Evolutionary conservation across 2,888 invertebrate genomes (phyloP), one percentile per base, ranked within the genome.

Genomic region (Callyntrura guangdongensis): DNA sequence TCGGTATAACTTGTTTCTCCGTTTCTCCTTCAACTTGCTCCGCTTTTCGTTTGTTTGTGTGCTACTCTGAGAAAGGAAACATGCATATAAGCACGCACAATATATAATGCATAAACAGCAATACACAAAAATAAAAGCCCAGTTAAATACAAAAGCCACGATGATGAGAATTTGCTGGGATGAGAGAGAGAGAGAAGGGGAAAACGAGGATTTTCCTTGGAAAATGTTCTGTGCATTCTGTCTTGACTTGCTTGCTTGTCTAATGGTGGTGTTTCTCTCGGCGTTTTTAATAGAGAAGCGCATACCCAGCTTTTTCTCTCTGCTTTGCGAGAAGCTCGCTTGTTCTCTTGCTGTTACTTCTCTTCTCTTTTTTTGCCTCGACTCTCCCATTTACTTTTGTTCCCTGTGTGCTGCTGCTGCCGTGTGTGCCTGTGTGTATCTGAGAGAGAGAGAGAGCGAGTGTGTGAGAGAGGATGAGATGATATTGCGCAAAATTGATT

Each of bases 401-500:
- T n/a, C n/a, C n/a, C n/a, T n/a, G n/a, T n/a, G n/a, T 20, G 1
- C 59, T 59, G 64, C 64, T 53, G 53, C 25, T 64, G 61, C 61
- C n/a, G n/a, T n/a, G n/a, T 67, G n/a, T 36, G 4, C 17, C 67
- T 64, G 1, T 12, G 25, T 64, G 12, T 22, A 11, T 64, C 64
- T 64, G 64, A 4, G 22, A 53, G 6, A 12, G 11, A 22, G 25
- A 6, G n/a, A 17, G 22, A 36, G 20, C 17, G 0, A 12, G 14
- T 77, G 67, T 45, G 17, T 49, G 47, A 22, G 47, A 36, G 81
- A 91, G 90, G 86, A 83, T 86, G 90, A 91, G 86, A 92, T 92
- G 85, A 92, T 92, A 92, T 92, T 92, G 93, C 92, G 92, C 91
- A 92, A 93, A 93, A 93, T 93, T 93, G 93, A 93, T 93, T 93